A percentile compares a stretch with the other conserved stretches of the same genome.
Conservation (phyloP, 2,888 invertebrate genomes). For the Drepanosiphum platanoidis region DNA sequence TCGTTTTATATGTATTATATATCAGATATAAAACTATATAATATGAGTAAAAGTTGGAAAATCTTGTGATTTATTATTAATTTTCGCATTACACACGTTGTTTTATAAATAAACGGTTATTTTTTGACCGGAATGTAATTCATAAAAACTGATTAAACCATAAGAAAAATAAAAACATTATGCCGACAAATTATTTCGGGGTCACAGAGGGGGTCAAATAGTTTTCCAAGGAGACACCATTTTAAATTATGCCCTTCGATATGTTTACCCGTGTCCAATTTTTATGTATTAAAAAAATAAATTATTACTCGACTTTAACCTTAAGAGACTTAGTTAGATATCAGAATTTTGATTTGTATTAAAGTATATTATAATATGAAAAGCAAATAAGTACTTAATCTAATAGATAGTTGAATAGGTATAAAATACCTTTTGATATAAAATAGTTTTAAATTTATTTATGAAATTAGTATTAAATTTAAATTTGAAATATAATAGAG, state of each 20-base stretch:
- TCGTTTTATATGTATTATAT: neutral
- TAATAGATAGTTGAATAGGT: no score
- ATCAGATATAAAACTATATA: neutral
- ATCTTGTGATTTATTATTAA: neutral
- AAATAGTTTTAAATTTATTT: no score
- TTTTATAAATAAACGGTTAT: neutral
- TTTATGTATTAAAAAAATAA: neutral
- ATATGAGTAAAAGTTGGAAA: neutral
- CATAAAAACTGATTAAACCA: neutral
- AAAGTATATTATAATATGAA: neutral
- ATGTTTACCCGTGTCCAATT: neutral
- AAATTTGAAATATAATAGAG: no score
- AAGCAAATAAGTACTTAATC: no score
- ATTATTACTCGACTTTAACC: neutral
- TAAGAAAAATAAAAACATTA: neutral
- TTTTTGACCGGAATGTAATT: neutral
- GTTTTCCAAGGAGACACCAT: neutral
- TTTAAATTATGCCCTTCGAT: constrained; percentile 7
- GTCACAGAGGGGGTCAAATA: neutral
- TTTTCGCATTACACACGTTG: neutral
- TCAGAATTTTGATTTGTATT: neutral
- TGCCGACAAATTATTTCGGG: neutral
- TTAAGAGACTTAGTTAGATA: neutral
- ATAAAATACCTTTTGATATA: no score
- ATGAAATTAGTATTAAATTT: no score